Evolutionary conservation across 2,888 invertebrate species (phyloP).

Genomic region (Orchesella flavescens): DNA sequence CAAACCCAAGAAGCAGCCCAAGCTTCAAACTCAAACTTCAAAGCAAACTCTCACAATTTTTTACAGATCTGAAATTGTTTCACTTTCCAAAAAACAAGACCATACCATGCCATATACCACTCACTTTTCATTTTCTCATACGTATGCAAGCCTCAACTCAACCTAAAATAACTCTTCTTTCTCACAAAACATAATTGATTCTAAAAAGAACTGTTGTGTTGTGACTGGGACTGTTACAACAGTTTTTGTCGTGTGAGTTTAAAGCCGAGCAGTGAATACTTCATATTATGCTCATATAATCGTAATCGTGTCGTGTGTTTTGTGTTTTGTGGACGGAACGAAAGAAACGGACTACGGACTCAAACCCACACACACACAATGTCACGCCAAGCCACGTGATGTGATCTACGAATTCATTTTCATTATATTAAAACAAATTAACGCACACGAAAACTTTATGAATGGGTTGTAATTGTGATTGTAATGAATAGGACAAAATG

Average conservation of each 20-base stretch:
- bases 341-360: too few relatives aligned
- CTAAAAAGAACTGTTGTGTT: not conserved
- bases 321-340: too few relatives aligned
- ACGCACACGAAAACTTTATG: not conserved
- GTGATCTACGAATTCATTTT: too few relatives aligned
- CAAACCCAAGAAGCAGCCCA: not conserved
- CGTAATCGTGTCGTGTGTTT: too few relatives aligned
- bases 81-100: not conserved
- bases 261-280: too few relatives aligned
- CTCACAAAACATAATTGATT: not conserved
- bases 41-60: not conserved
- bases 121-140: not conserved
- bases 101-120: not conserved
- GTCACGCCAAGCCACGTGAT: too few relatives aligned
- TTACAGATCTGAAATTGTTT: not conserved
- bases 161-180: not conserved
- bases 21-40: too few relatives aligned
- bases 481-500: slow-evolving; percentile 1
- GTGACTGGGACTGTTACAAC: not conserved
- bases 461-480: not conserved
- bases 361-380: too few relatives aligned
- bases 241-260: not conserved
- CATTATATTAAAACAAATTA: not conserved
- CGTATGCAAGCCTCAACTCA: not conserved
- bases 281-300: too few relatives aligned